phyloP scores from a whole-genome alignment of 2,113 vertebrate species.

The Proteles cristata region DNA sequence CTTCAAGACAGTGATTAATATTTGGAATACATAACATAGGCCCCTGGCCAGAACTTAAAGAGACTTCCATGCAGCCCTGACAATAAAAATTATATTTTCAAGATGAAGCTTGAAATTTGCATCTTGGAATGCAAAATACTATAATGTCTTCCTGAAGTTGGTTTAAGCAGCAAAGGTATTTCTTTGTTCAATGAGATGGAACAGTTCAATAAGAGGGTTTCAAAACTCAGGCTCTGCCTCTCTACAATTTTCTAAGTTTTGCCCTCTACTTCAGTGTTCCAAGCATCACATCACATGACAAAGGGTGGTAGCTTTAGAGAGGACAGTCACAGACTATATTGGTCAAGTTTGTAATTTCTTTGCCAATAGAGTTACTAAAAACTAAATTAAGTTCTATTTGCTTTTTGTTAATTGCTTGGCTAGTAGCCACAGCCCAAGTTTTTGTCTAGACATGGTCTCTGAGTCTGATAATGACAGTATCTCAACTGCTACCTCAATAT shows the following conservation, averaged over 20 bases:
- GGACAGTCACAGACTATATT: background rate
- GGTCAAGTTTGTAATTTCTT: background rate
- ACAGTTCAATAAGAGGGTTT: background rate
- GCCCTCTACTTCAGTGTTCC: background rate
- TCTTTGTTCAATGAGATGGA: background rate
- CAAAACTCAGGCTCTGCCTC: background rate
- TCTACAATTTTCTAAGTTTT: background rate
- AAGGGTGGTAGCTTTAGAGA: background rate
- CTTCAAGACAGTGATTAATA: background rate
- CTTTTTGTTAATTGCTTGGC: background rate
- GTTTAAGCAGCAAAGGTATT: background rate
- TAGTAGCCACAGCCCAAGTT: background rate
- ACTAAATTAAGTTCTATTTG: background rate
- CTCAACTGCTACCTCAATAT: background rate
- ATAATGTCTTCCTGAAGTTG: background rate
- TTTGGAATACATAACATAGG: background rate
- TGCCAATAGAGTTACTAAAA: background rate
- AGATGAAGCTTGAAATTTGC: background rate
- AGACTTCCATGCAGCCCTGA: background rate
- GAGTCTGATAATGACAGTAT: slow-evolving; percentile 31
- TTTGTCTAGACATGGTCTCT: slow-evolving; percentile 36
- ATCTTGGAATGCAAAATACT: slow-evolving; percentile 21
- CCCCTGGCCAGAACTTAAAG: background rate
- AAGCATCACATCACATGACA: background rate
- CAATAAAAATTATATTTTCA: background rate